Conservation (phyloP, 2,113 vertebrate genomes). For the Antidorcas marsupialis region DNA sequence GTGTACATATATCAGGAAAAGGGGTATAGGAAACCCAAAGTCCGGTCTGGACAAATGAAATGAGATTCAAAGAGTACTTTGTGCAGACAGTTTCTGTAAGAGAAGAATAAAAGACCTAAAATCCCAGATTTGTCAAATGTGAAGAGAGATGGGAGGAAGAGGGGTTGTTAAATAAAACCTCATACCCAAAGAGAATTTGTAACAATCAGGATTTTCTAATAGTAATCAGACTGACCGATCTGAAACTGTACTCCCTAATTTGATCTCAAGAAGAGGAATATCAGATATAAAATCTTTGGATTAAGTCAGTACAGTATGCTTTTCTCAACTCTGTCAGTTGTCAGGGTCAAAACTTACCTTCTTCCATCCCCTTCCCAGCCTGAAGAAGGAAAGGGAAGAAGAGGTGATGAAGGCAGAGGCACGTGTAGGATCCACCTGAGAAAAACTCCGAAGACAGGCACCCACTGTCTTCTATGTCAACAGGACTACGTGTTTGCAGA, state of each 20-base stretch:
- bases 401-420: background rate
- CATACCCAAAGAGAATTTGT: background rate
- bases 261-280: background rate
- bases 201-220: background rate
- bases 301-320: background rate
- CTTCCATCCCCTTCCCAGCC: background rate
- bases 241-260: background rate
- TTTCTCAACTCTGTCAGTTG: background rate
- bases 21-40: background rate
- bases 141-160: background rate
- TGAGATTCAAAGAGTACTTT: background rate
- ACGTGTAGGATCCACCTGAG: background rate
- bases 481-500: background rate
- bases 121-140: fast-evolving
- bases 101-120: background rate
- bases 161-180: background rate
- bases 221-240: background rate
- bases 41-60: background rate
- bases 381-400: background rate
- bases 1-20: background rate
- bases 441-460: background rate
- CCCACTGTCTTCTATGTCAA: background rate
- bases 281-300: background rate
- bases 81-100: background rate
- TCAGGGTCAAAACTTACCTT: background rate